Evolutionary conservation across 1,140 invertebrate species (phyloP).

Genomic region (Periplaneta americana): DNA sequence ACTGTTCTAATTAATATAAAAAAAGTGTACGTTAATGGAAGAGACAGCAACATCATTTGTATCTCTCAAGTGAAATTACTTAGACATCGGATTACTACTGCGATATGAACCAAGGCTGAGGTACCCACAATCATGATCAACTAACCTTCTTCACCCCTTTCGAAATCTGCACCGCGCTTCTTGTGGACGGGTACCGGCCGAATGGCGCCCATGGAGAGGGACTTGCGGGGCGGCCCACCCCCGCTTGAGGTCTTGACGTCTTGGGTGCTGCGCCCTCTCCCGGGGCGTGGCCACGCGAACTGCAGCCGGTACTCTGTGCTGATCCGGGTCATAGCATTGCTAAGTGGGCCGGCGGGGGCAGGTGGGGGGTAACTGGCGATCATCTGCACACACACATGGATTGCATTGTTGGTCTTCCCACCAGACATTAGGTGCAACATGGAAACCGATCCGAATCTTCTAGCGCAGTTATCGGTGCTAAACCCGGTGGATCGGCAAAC

Average conservation of each 20-base stretch:
- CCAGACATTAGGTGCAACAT: background rate
- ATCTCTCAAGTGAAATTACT: too few species aligned
- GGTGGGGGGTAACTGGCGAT: conserved; percentile 19
- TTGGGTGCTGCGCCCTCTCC: conserved; percentile 18
- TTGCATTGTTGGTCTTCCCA: background rate
- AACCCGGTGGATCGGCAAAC: too few species aligned
- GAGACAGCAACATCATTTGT: too few species aligned
- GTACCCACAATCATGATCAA: background rate
- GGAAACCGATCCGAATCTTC: too few species aligned
- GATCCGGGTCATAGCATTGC: conserved; percentile 46
- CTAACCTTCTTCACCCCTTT: conserved; percentile 37
- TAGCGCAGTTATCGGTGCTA: too few species aligned
- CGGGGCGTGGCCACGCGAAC: conserved; percentile 52
- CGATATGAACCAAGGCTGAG: background rate
- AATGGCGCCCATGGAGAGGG: conserved; percentile 78
- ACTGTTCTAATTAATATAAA: too few species aligned
- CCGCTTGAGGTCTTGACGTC: conserved; percentile 18
- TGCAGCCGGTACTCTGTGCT: conserved; percentile 83
- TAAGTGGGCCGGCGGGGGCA: conserved; percentile 16
- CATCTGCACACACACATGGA: conserved; percentile 17
- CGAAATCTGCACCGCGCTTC: conserved; percentile 49
- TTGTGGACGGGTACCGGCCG: conserved; percentile 56
- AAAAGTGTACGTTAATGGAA: too few species aligned
- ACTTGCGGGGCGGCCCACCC: conserved; percentile 55
- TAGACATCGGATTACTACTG: too few species aligned